Evolutionary conservation across 2,113 vertebrate genomes (phyloP).

Genomic region (Xiphias gladius): DNA sequence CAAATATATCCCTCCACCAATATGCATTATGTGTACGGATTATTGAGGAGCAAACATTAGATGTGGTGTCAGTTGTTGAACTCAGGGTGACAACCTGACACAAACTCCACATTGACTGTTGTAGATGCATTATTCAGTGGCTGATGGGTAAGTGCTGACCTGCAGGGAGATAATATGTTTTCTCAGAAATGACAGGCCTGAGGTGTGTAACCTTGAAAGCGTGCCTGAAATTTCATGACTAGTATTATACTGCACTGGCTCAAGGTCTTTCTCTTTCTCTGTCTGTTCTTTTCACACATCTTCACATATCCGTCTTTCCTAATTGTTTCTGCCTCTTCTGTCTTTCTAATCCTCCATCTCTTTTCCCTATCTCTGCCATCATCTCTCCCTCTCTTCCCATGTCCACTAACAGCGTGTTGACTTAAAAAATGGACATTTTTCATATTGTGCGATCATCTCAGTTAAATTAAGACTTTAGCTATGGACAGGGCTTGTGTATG

Average conservation of each 20-base stretch:
- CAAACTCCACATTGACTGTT: constrained; percentile 2
- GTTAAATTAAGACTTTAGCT: constrained; percentile 56
- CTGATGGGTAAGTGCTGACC: constrained; percentile 31
- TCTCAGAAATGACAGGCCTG: constrained; percentile 42
- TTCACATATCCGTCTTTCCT: neutral
- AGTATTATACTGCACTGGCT: constrained; percentile 13
- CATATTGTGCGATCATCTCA: constrained; percentile 14
- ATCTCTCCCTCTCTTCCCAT: neutral
- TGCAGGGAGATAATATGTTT: constrained; percentile 43
- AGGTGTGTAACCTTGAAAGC: constrained; percentile 49
- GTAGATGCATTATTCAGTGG: constrained; percentile 21
- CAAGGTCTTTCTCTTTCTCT: constrained; percentile 28
- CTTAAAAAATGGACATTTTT: constrained; percentile 61
- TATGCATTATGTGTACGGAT: constrained; percentile 27
- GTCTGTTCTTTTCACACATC: constrained; percentile 6
- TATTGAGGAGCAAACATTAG: constrained; percentile 12
- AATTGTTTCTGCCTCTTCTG: neutral
- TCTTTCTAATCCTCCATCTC: neutral
- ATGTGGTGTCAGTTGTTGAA: neutral
- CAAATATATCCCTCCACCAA: constrained; percentile 22
- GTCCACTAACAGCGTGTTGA: constrained; percentile 31
- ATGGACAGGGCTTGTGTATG: neutral
- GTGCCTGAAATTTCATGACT: constrained; percentile 32
- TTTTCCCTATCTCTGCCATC: neutral
- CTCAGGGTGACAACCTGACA: constrained; percentile 4